These are phyloP conservation scores for Tachysurus vachellii DNA, from an alignment of 2,113 vertebrate genomes.

Conservation along the genomic window DNA sequence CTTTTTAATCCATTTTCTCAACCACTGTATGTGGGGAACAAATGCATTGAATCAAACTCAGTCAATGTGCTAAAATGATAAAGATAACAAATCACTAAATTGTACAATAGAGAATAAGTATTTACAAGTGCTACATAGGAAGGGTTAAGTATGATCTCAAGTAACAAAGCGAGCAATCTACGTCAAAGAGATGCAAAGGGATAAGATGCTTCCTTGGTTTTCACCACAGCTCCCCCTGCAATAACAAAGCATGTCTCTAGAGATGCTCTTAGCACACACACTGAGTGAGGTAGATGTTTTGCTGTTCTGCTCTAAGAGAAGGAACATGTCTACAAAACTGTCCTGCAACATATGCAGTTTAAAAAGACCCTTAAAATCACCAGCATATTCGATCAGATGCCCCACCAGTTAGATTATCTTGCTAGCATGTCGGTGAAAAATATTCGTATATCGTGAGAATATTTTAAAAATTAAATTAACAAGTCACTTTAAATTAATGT, in stretches of 20 bases:
- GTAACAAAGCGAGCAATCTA: slow-evolving; percentile 30
- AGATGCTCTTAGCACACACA: slow-evolving; percentile 39
- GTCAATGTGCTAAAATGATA: not conserved
- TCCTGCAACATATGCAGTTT: not conserved
- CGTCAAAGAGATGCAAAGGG: slow-evolving; percentile 37
- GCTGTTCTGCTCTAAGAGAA: slow-evolving; percentile 22
- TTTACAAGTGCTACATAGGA: not conserved
- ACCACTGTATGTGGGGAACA: slow-evolving; percentile 78
- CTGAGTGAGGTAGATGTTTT: slow-evolving; percentile 37
- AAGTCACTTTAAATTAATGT: too few relatives aligned
- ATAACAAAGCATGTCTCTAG: slow-evolving; percentile 50
- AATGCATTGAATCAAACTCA: not conserved
- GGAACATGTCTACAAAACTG: not conserved
- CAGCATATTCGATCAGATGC: not conserved
- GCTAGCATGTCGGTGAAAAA: not conserved
- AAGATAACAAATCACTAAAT: not conserved
- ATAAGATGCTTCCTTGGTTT: slow-evolving; percentile 49
- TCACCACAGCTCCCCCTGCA: slow-evolving; percentile 40
- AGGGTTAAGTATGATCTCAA: slow-evolving; percentile 34
- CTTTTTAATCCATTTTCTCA: slow-evolving; percentile 99
- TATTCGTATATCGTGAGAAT: too few relatives aligned
- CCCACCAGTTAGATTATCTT: not conserved
- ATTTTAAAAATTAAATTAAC: too few relatives aligned
- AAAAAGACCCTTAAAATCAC: not conserved
- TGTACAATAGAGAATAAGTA: not conserved